phyloP scores from a whole-genome alignment of 2,888 invertebrate species.

The Sisyra nigra region DNA sequence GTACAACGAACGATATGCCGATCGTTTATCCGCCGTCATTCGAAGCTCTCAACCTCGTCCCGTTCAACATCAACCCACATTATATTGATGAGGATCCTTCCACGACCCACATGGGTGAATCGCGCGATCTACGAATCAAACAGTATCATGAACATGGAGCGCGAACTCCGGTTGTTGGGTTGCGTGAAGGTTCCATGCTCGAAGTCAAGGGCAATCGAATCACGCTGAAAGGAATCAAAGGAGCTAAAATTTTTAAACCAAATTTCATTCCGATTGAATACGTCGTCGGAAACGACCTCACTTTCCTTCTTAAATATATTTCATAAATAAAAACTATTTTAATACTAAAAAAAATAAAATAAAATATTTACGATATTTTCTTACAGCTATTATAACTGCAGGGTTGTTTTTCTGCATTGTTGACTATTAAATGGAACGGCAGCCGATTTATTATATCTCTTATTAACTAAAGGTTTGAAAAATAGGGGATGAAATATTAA shows the following conservation, averaged over 20 bases:
- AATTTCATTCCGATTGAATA: conserved; percentile 24
- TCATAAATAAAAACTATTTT: no score
- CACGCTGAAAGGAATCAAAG: conserved; percentile 41
- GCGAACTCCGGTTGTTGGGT: conserved; percentile 45
- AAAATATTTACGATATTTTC: no score
- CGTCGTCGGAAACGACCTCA: not conserved
- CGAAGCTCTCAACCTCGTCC: conserved; percentile 52
- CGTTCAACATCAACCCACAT: conserved; percentile 77
- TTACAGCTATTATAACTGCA: no score
- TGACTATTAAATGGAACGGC: no score
- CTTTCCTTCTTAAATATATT: not conserved
- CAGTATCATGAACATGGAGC: conserved; percentile 47
- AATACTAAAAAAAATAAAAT: no score
- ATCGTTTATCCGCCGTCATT: conserved; percentile 62
- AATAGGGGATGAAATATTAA: no score
- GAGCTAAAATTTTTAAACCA: conserved; percentile 47
- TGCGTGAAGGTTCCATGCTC: conserved; percentile 55
- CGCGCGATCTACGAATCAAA: conserved; percentile 52
- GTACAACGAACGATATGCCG: conserved; percentile 82
- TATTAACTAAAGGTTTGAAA: no score
- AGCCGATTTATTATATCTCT: no score
- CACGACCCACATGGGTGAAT: conserved; percentile 60
- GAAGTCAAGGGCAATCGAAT: conserved; percentile 40
- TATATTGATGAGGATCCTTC: conserved; percentile 47
- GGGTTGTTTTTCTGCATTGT: no score